Percentiles rank a stretch among this genome's conserved stretches.
Conservation (phyloP, 1,140 invertebrate species). For the Calycopis cecrops region DNA sequence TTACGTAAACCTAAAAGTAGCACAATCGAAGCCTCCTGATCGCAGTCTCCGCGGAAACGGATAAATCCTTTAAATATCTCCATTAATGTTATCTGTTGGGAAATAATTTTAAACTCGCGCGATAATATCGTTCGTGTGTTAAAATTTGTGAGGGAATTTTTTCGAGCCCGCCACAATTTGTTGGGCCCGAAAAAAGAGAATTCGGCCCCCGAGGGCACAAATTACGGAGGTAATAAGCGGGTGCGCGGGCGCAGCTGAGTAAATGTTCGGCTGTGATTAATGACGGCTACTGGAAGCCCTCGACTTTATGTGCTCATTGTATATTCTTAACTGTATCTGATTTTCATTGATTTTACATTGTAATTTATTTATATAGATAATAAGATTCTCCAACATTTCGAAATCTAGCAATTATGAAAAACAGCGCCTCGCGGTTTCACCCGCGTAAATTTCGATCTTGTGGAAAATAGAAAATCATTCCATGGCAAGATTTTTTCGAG, state of each 20-base stretch:
- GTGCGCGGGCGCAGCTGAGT: constrained; percentile 16
- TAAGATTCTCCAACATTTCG: not conserved
- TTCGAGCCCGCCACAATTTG: constrained; percentile 8
- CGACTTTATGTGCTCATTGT: not conserved
- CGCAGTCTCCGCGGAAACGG: no score
- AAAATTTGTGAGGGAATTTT: constrained; percentile 15
- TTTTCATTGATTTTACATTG: not conserved
- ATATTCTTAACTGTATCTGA: no score
- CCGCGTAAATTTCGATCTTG: no score
- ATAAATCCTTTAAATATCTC: no score
- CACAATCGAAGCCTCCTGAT: no score
- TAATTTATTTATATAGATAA: not conserved
- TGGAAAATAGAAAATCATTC: no score
- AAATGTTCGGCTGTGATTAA: constrained; percentile 19
- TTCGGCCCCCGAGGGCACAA: constrained; percentile 15
- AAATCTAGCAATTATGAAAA: no score
- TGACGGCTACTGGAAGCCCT: constrained; percentile 12
- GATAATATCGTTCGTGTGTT: not conserved
- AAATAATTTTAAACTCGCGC: no score
- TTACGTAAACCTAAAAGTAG: no score
- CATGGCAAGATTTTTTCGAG: no score
- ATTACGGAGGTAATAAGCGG: constrained; percentile 19
- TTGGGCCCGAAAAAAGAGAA: constrained; percentile 11
- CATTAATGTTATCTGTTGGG: no score
- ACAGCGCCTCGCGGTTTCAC: no score